Base-by-base conservation (phyloP, 2,888 invertebrate genomes). In the Acleris sparsana region DNA sequence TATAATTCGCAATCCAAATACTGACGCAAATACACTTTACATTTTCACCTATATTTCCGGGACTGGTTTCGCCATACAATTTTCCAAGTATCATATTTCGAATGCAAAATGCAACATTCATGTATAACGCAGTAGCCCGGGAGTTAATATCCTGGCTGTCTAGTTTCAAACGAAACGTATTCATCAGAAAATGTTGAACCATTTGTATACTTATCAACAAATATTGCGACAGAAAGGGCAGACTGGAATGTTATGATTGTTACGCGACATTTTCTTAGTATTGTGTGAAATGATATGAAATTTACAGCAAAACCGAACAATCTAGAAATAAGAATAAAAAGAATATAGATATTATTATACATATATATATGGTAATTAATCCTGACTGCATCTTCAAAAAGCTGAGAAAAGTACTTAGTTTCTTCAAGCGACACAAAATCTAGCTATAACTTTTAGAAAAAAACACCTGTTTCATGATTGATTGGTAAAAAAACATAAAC, bases 161-260 rank as follows among this genome's bases (percentile, higher is more conserved):
- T 76, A 76, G 76, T 82, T 79, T 69, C 73, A 70, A 75, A 72
- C 57, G 71, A 62, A 73, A 69, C 70, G 76, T 78, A 81, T 85
- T 80, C 79, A 75, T 85, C 84, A 85, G 78, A 78, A 79, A 75
- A 72, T 73, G 67, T 74, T 74, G 69, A 71, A 65, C 63, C 67
- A 67, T 75, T 78, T 70, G 72, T 73, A 68, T 71, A n/a, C n/a
- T n/a, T n/a, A 71, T 73, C 76, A 70, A 74, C 69, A 67, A 66
- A 70, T 70, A 72, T 66, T 71, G 56, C 72, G 13, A 13, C 43
- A 22, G 52, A 20, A n/a, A 22, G 25, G 39, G 60, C 7, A 1
- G 2, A 17, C 9, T 17, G 7, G 5, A 17, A n/a, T 7, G 13
- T n/a, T 0, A 17, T 43, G 25, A 25, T 13, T 55, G 17, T 43